Conservation (phyloP, 2,888 invertebrate species). For the Prosapia bicincta region DNA sequence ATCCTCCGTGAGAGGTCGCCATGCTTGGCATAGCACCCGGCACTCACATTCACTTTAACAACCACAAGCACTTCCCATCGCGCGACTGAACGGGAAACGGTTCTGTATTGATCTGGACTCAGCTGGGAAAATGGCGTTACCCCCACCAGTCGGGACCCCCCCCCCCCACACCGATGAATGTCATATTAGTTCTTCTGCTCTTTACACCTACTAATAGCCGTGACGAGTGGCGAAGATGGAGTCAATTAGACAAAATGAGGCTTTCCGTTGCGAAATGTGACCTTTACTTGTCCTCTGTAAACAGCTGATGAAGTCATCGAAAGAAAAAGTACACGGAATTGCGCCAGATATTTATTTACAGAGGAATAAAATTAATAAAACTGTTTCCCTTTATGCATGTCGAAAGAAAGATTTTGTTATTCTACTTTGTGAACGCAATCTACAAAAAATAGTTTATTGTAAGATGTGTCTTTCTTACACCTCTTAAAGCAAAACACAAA, state of each 20-base stretch:
- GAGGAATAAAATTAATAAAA: no score
- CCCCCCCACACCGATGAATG: not conserved
- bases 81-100: not conserved
- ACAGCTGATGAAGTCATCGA: not conserved
- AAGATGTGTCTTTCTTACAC: no score
- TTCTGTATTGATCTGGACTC: not conserved
- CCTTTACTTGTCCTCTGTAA: not conserved
- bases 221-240: not conserved
- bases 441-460: no score
- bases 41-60: not conserved
- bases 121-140: not conserved
- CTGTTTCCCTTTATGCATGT: no score
- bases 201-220: not conserved
- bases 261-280: not conserved
- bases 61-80: not conserved
- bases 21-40: constrained; percentile 31
- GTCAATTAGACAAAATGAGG: not conserved
- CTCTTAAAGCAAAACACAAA: no score
- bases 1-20: constrained; percentile 55
- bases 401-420: no score
- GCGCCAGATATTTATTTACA: no score
- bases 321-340: no score
- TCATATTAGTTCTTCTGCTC: not conserved
- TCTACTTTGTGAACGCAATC: no score
- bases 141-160: not conserved